Evolutionary conservation across 2,797 vertebrate species (phyloP), one percentile per base, ranked within the genome.

Genomic region (Artibeus jamaicensis): DNA sequence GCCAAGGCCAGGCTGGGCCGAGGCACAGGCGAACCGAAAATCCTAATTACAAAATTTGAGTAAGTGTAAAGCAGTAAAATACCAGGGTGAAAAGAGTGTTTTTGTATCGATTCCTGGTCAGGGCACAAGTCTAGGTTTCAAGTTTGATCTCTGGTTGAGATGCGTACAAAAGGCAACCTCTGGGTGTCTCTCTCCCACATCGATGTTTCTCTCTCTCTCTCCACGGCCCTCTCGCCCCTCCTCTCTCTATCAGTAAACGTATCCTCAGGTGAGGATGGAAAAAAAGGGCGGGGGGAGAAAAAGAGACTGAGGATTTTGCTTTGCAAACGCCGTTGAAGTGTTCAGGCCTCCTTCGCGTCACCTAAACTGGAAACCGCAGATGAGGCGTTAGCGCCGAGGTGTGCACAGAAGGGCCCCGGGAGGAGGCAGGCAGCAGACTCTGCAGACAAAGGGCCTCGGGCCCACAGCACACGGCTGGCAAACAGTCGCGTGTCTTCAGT

Each of bases 351-450:
- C 46, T 79, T 59, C 67, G 81, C 71, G 93, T 88, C 9, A 22
- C 2, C 16, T 22, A 26, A 50, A 9, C 34, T 42, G n/a, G 53
- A 48, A 46, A 68, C 1, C 18, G n/a, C 3, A 7, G 12, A 15
- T 6, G 32, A 24, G 3, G 12, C 19, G 1, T 24, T 9, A 1
- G 0, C 16, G 39, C 67, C 8, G 4, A 84, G 57, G 55, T 19
- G 14, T n/a, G 1, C 1, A 24, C 48, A 48, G 53, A 42, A 9
- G 34, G 5, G 18, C 26, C 22, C n/a, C 0, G 7, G 1, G 29
- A 29, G 34, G 10, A 71, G n/a, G 15, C 55, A 37, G 14, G 4
- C 15, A 39, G 62, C 8, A 79, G 44, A 70, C 57, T 29, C 2
- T 1, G 6, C 3, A 46, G 22, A 62, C 12, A 19, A 19, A n/a